Percentiles rank a stretch among this genome's conserved stretches.
These are phyloP conservation scores for Ichneumoninae sp. DNA, from an alignment of 2,888 invertebrate genomes.

Conservation along the genomic window DNA sequence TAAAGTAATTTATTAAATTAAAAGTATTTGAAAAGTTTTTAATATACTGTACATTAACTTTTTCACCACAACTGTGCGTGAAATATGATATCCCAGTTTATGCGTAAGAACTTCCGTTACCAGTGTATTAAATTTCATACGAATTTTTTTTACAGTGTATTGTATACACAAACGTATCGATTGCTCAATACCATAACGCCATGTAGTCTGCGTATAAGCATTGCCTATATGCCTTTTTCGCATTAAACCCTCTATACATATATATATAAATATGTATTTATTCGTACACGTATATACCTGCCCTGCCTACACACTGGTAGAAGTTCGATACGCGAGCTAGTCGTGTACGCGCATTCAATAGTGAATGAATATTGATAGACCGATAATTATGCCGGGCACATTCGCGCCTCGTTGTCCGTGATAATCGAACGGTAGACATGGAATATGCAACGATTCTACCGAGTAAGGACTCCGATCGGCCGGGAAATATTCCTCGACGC, in stretches of 20 bases:
- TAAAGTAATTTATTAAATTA: too few species aligned
- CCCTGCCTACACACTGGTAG: slow-evolving; percentile 32
- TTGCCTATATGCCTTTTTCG: neutral
- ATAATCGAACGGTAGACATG: slow-evolving; percentile 61
- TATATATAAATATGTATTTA: neutral
- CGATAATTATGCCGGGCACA: slow-evolving; percentile 71
- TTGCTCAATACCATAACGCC: too few species aligned
- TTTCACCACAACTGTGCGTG: too few species aligned
- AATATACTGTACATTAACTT: too few species aligned
- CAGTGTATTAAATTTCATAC: too few species aligned
- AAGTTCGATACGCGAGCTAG: slow-evolving; percentile 54
- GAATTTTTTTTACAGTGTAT: too few species aligned
- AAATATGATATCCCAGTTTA: too few species aligned
- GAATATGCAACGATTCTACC: slow-evolving; percentile 60
- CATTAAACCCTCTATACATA: neutral
- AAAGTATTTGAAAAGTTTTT: too few species aligned
- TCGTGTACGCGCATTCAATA: slow-evolving; percentile 68
- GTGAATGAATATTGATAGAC: slow-evolving; percentile 73
- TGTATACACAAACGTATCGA: too few species aligned
- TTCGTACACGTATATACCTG: neutral
- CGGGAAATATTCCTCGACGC: slow-evolving; percentile 65
- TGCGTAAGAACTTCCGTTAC: too few species aligned
- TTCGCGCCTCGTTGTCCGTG: slow-evolving; percentile 66
- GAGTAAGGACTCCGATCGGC: slow-evolving; percentile 61
- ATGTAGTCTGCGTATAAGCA: too few species aligned